Conservation (phyloP, 2,113 vertebrate genomes). For the Marcusenius ussheri region DNA sequence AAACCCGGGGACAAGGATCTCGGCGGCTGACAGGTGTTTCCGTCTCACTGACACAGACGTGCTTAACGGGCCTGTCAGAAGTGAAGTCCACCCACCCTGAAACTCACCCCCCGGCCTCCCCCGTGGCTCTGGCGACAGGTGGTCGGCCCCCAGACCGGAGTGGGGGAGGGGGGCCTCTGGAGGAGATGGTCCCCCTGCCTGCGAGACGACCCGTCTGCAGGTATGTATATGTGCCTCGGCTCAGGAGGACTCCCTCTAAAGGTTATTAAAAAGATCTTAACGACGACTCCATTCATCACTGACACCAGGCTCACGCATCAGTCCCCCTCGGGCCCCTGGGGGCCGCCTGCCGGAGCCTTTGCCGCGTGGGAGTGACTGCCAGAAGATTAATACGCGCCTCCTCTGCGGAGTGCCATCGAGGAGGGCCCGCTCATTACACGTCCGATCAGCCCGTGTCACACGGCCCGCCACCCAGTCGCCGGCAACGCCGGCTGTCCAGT, state of each 20-base stretch:
- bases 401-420: conserved; percentile 20
- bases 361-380: conserved; percentile 24
- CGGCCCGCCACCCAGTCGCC: conserved; percentile 19
- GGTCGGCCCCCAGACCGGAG: background rate
- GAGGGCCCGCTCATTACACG: conserved; percentile 25
- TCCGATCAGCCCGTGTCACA: conserved; percentile 28
- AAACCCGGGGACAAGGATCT: background rate
- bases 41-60: background rate
- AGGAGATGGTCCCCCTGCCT: background rate
- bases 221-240: conserved; percentile 31
- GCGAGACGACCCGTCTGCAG: conserved; percentile 28
- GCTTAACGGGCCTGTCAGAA: conserved; percentile 2
- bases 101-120: background rate
- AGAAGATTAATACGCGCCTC: conserved; percentile 37
- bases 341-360: conserved; percentile 25
- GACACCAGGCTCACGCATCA: conserved; percentile 33
- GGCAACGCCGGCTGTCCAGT: background rate
- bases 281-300: conserved; percentile 40
- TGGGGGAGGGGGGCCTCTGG: background rate
- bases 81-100: background rate
- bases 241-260: conserved; percentile 21
- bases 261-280: conserved; percentile 42
- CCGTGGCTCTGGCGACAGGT: background rate
- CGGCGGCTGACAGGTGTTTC: conserved; percentile 8
- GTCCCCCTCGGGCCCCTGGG: conserved; percentile 31